A percentile compares a stretch with the other conserved stretches of the same genome.
These are phyloP conservation scores for Pangasius macronema DNA, from an alignment of 2,797 vertebrate genomes.

Conservation along the genomic window DNA sequence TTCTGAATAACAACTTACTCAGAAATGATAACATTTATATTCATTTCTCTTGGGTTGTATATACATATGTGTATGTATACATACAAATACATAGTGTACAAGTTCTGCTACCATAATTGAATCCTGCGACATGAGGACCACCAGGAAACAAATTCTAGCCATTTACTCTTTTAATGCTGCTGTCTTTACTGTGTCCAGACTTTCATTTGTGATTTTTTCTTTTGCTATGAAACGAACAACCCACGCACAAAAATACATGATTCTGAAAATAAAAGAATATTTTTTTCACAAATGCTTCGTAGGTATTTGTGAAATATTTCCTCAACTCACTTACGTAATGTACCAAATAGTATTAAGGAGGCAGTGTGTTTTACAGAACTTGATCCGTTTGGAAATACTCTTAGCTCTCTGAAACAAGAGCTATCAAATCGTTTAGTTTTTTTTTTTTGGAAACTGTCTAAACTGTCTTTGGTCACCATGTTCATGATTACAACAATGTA, in stretches of 20 bases:
- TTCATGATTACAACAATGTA: background rate
- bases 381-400: background rate
- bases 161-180: constrained; percentile 13
- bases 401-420: constrained; percentile 21
- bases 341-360: constrained; percentile 5
- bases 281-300: background rate
- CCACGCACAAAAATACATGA: constrained; percentile 12
- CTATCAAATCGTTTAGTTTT: background rate
- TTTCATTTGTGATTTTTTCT: background rate
- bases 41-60: constrained; percentile 63
- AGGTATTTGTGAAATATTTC: background rate
- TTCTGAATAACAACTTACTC: constrained; percentile 25
- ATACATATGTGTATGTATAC: constrained; percentile 62
- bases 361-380: constrained; percentile 1
- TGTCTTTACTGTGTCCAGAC: constrained; percentile 4
- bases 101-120: constrained; percentile 36
- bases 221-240: background rate
- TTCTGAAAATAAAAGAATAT: constrained; percentile 18
- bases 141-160: constrained; percentile 26
- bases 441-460: background rate
- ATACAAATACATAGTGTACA: constrained; percentile 58
- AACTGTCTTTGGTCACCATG: constrained; percentile 45
- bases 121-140: background rate
- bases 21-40: constrained; percentile 27
- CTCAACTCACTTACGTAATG: background rate